Evolutionary conservation across 2,888 invertebrate species (phyloP), one percentile per base, ranked within the genome.

Genomic region (Mongoloraphidia duomilia): DNA sequence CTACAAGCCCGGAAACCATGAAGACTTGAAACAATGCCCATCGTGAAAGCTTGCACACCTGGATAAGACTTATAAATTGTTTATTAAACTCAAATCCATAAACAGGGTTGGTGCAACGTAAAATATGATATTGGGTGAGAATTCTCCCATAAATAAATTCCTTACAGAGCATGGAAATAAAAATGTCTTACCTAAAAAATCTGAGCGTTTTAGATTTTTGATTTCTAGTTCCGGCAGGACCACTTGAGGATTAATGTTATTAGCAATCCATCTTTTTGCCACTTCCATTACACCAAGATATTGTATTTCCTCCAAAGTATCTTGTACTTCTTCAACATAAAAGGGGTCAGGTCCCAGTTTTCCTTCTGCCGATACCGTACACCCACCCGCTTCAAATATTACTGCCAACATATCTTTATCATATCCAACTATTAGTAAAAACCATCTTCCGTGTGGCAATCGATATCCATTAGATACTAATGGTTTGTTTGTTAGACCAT

Each of bases 281-380:
- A 87, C 69, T 55, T 79, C 79, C 52, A 84, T 76, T 14, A 89
- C 72, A 4, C 87, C 87, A 11, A 87, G 78, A 55, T 84, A 83
- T 57, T 82, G 80, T 0, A 89, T 70, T 55, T 87, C 77, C 45
- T 83, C 80, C 3, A 93, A 65, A 2, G 91, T 91, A 53, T 88
- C 87, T 64, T 88, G 86, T 46, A 86, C 91, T 66, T 93, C 92
- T 67, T 92, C 90, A 0, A 93, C 86, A 59, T 90, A 89, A 66
- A 90, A 86, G 1, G 84, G 79, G 51, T 88, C 84, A 0, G 89
- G 88, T 0, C 81, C 79, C 36, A 76, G 74, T 42, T 74, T 68
- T 13, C 77, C 77, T 39, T 76, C 70, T 48, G 77, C 69, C 72
- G 81, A 64, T 60, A 80, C 79, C 4, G 83, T 82, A 58, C 82